These are phyloP conservation scores for Eustalomyia histrio DNA, from an alignment of 2,888 invertebrate genomes.

Conservation along the genomic window DNA sequence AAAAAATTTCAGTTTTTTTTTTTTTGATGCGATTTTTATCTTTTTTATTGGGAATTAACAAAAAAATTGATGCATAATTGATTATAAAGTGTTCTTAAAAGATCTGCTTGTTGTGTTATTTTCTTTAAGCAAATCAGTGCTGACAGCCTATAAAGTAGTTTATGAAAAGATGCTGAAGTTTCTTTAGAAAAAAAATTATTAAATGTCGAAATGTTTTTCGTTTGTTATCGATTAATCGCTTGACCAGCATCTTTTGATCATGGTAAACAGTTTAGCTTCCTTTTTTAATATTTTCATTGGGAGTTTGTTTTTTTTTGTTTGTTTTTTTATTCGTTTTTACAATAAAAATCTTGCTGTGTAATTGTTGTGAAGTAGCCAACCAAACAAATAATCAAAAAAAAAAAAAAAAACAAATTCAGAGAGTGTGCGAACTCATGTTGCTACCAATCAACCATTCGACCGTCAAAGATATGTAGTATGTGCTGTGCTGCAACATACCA, in stretches of 20 bases:
- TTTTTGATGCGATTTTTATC: slow-evolving; percentile 65
- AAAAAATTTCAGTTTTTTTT: slow-evolving; percentile 8
- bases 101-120: not conserved
- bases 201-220: slow-evolving; percentile 52
- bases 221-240: slow-evolving; percentile 64
- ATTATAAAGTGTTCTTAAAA: slow-evolving; percentile 53
- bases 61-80: slow-evolving; percentile 65
- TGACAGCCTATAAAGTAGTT: slow-evolving; percentile 27
- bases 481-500: slow-evolving; percentile 7
- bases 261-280: slow-evolving; percentile 3
- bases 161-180: slow-evolving; percentile 36
- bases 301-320: slow-evolving; percentile 1
- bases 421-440: slow-evolving; percentile 65
- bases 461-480: slow-evolving; percentile 22
- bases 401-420: slow-evolving; percentile 13
- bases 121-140: slow-evolving; percentile 15
- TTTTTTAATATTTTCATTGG: slow-evolving; percentile 1
- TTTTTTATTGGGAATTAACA: slow-evolving; percentile 62
- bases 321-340: slow-evolving; percentile 27
- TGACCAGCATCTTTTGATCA: slow-evolving; percentile 57
- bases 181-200: slow-evolving; percentile 53
- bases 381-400: slow-evolving; percentile 17
- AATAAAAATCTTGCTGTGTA: slow-evolving; percentile 58
- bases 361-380: slow-evolving; percentile 57
- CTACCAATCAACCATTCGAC: slow-evolving; percentile 59